A percentile compares a stretch with the other conserved stretches of the same genome.
Evolutionary conservation across 1,140 invertebrate genomes (phyloP).

Genomic region (Apis laboriosa): DNA sequence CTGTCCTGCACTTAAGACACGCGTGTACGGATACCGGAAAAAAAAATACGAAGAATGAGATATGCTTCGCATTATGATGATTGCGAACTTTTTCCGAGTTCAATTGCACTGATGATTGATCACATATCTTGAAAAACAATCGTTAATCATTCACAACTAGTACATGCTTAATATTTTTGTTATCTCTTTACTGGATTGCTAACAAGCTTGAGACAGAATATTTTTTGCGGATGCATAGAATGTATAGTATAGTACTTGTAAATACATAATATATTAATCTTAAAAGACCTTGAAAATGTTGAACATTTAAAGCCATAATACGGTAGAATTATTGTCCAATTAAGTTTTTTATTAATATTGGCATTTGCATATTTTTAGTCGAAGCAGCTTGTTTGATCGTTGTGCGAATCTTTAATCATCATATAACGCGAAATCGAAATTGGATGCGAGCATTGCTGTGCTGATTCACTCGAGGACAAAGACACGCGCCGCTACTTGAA

Average conservation of each 20-base stretch:
- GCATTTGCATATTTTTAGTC: neutral
- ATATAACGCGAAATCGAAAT: conserved; percentile 21
- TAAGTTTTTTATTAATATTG: neutral
- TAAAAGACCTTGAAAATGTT: neutral
- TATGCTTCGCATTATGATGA: conserved; percentile 5
- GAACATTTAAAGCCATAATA: neutral
- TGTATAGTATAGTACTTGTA: too few species aligned
- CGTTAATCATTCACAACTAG: neutral
- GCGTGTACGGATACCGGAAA: conserved; percentile 17
- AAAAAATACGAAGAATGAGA: conserved; percentile 10
- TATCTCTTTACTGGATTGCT: neutral
- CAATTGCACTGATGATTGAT: neutral
- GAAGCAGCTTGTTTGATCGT: neutral
- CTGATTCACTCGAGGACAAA: conserved; percentile 54
- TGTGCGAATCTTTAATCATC: neutral
- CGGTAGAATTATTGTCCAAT: too few species aligned
- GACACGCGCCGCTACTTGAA: conserved; percentile 4
- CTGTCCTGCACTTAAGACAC: conserved; percentile 27
- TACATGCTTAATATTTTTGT: neutral
- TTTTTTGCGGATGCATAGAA: neutral
- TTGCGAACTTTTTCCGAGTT: neutral
- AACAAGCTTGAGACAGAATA: neutral
- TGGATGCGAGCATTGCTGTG: conserved; percentile 29
- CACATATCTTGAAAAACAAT: neutral
- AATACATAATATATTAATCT: too few species aligned